These are phyloP conservation scores for Dastarcus helophoroides DNA, from an alignment of 2,888 invertebrate species.

Conservation along the genomic window DNA sequence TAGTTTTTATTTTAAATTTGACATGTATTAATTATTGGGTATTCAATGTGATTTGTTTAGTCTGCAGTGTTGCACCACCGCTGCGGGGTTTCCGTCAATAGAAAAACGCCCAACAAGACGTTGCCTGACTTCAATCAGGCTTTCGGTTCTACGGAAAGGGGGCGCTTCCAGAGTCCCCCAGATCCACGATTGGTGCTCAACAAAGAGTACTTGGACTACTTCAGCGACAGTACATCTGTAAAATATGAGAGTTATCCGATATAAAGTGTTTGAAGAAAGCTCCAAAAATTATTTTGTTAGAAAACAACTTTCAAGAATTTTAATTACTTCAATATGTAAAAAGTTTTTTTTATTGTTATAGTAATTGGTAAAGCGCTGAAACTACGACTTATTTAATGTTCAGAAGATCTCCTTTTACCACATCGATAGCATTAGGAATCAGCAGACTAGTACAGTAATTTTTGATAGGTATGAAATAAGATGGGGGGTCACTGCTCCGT, in stretches of 20 bases:
- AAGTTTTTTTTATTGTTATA: slow-evolving; percentile 1
- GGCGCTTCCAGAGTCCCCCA: slow-evolving; percentile 51
- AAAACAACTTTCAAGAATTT: slow-evolving; percentile 3
- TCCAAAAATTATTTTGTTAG: slow-evolving; percentile 2
- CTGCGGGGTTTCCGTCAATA: no score
- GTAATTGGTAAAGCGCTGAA: no score
- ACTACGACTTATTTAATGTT: no score
- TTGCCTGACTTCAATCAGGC: slow-evolving; percentile 76
- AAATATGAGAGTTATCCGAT: slow-evolving; percentile 31
- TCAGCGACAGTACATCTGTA: slow-evolving; percentile 19
- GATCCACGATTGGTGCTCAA: slow-evolving; percentile 27
- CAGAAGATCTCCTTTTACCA: no score
- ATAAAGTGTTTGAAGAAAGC: slow-evolving; percentile 13
- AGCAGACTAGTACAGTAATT: no score
- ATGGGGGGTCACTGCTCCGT: no score
- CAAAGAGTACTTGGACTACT: slow-evolving; percentile 30
- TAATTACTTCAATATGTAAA: no score
- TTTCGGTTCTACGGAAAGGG: slow-evolving; percentile 76
- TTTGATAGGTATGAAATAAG: no score
- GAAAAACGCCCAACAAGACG: slow-evolving; percentile 34
- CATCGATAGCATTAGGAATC: no score
- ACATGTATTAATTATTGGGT: no score
- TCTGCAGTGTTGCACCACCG: slow-evolving; percentile 8
- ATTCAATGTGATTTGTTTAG: no score
- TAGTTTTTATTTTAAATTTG: no score